Conservation (phyloP, 2,888 invertebrate species). For the Acronicta leporina region DNA sequence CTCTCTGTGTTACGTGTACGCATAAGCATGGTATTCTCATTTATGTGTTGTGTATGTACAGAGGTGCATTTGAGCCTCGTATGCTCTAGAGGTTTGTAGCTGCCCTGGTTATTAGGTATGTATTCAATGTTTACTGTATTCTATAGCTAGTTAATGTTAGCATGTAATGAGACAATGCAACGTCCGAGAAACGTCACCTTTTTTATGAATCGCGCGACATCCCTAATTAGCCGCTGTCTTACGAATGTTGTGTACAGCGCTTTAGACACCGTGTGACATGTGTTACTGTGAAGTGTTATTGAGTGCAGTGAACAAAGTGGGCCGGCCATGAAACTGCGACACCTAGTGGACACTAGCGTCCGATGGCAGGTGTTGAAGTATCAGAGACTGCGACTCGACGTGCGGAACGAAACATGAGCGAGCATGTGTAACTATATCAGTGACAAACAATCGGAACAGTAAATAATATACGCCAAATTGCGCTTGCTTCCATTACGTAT, state of each 20-base stretch:
- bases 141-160: conserved; percentile 65
- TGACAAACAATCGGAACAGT: conserved; percentile 58
- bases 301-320: conserved; percentile 83
- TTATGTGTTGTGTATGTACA: conserved; percentile 57
- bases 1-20: conserved; percentile 56
- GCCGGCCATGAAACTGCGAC: conserved; percentile 87
- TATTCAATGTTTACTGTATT: conserved; percentile 61
- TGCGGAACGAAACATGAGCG: conserved; percentile 86
- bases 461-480: conserved; percentile 82
- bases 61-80: conserved; percentile 44
- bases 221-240: conserved; percentile 61
- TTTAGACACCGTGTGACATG: conserved; percentile 70
- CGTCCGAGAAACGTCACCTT: conserved; percentile 54
- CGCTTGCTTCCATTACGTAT: conserved; percentile 86
- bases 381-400: conserved; percentile 86
- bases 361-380: conserved; percentile 86
- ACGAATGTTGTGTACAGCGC: conserved; percentile 55
- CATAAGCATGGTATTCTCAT: conserved; percentile 67
- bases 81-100: conserved; percentile 54
- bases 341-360: conserved; percentile 76
- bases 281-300: conserved; percentile 77
- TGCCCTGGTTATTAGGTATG: conserved; percentile 56
- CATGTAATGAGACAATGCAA: conserved; percentile 85
- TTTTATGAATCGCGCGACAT: conserved; percentile 36
- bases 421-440: conserved; percentile 51